Evolutionary conservation across 2,797 vertebrate genomes (phyloP), one percentile per base, ranked within the genome.

Genomic region (Nyctalus aviator): DNA sequence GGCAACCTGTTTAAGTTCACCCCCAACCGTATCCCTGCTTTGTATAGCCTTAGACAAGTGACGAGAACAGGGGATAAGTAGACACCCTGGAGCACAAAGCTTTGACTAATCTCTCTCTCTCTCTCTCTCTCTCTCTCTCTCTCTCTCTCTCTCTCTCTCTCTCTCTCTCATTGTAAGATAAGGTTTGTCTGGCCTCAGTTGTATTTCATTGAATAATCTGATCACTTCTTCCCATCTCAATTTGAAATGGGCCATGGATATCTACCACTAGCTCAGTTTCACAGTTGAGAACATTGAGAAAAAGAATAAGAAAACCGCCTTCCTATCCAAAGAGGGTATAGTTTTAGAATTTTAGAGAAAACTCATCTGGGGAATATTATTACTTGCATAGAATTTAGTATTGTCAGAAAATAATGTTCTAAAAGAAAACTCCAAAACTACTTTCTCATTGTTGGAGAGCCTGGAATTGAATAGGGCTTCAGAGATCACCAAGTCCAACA

Each of bases 301-400:
- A 86, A 83, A 96, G n/a, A 82, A 87, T 18, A 94, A 88, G 32
- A 72, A 91, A 94, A 69, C 88, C 13, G 84, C 30, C 66, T 94
- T 87, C 41, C 17, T 37, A 84, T 66, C 30, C 14, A 87, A 81
- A 89, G 92, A n/a, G 7, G 9, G 9, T 37, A 66, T n/a, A 71
- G 37, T 2, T 93, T 89, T 81, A 87, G 32, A 82, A 75, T 55
- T 84, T 25, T 66, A 57, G 18, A 92, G 35, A 81, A 20, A 11
- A 75, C 23, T 86, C 53, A 41, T 20, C 23, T 69, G n/a, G 30
- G 9, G 73, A 83, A 53, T 59, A 57, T 37, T 30, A 89, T 37
- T 50, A 48, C 23, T 83, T 69, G 55, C 32, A 66, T 9, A 81
- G 17, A 77, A 81, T 73, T 84, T 77, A 78, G 30, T 85, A 41